Evolutionary conservation across 2,888 invertebrate genomes (phyloP).

Genomic region (Coelogynopora nodosa): DNA sequence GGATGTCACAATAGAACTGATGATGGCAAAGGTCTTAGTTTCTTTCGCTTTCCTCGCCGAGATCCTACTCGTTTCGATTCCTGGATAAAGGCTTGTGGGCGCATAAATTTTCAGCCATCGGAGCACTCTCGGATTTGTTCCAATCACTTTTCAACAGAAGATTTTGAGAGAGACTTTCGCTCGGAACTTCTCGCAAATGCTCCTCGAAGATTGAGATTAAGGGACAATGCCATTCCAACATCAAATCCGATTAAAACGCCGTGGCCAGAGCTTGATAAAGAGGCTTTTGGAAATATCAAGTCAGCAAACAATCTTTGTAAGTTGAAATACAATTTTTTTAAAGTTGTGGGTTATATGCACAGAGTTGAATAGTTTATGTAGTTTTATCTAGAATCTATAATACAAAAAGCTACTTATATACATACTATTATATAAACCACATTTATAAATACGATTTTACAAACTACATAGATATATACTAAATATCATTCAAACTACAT

Average conservation of each 20-base stretch:
- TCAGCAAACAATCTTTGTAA: no score
- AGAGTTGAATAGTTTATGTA: no score
- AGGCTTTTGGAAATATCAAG: no score
- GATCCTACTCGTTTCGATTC: neutral
- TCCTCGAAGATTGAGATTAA: neutral
- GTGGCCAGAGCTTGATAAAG: conserved; percentile 27
- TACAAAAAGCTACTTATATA: no score
- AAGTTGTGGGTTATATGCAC: no score
- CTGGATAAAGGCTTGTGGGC: conserved; percentile 26
- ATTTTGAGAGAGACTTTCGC: conserved; percentile 1
- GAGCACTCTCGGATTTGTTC: conserved; percentile 28
- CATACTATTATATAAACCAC: no score
- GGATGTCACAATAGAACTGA: conserved; percentile 31
- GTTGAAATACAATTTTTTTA: no score
- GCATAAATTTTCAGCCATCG: neutral
- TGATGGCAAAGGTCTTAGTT: conserved; percentile 30
- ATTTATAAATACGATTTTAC: no score
- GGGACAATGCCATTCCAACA: conserved; percentile 18
- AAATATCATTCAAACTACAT: no score
- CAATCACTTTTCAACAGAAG: conserved; percentile 26
- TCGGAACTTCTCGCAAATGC: neutral
- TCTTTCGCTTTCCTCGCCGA: conserved; percentile 25
- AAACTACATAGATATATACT: no score
- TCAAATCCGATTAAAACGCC: neutral
- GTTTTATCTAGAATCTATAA: no score